Evolutionary conservation across 2,113 vertebrate species (phyloP), one percentile per base, ranked within the genome.

Genomic region (Apistogramma diplotaenia): DNA sequence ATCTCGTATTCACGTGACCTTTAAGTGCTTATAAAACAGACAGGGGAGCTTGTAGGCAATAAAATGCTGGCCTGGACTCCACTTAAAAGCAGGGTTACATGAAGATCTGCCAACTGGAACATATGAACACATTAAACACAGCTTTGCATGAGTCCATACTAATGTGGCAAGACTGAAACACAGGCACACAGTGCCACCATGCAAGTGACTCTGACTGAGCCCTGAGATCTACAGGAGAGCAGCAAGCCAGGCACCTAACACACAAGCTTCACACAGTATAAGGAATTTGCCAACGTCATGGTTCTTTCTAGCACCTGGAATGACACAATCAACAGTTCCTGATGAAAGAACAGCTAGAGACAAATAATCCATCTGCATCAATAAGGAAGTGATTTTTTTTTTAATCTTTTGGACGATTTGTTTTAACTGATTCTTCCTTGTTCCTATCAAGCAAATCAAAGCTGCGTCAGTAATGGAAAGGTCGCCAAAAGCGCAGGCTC

Each of bases 121-220:
- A 19, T 81, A 25, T 80, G 56, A 49, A 78, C 23, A 77, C 70
- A 82, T 81, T 33, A 80, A 81, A 58, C 59, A 29, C 76, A 90
- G 72, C 65, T 59, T 21, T 27, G 10, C 19, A 16, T 65, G 16
- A 23, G 78, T 84, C 65, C 3, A 65, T 78, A 35, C 35, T 78
- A 33, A 76, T 76, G 35, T 31, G 37, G 67, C 51, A 33, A 51
- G 11, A 59, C 29, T 83, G 29, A 43, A 58, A 25, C 73, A 21
- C 57, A 46, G 57, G 21, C 54, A 61, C 71, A 25, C 54, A 57
- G 58, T 19, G 58, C 58, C 61, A 73, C 76, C 40, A 23, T 23
- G 55, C n/a, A 8, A 65, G 35, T 71, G 71, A 84, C 33, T 85
- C 81, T 77, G 18, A 25, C 57, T 13, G n/a, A 71, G 76, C 37